Conservation (phyloP, 1,140 invertebrate species). For the Agrilus planipennis region DNA sequence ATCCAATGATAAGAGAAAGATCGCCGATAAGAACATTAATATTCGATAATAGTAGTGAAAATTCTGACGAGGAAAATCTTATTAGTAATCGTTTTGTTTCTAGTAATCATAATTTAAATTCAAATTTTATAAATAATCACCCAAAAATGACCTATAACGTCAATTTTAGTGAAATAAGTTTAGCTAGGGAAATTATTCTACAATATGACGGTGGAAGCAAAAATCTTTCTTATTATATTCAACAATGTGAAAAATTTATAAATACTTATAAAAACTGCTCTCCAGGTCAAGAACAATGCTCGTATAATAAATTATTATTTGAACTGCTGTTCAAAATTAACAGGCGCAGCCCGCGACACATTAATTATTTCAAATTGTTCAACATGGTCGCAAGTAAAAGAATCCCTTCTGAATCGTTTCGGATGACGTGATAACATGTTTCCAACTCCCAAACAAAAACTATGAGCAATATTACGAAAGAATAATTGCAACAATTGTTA, state of each 20-base stretch:
- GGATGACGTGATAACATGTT: conserved; percentile 10
- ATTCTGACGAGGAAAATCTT: too few species aligned
- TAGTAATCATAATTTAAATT: too few species aligned
- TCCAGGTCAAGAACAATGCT: conserved; percentile 7
- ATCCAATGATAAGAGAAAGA: too few species aligned
- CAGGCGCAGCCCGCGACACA: conserved; percentile 9
- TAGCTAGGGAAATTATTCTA: conserved; percentile 7
- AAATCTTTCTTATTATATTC: conserved; percentile 3
- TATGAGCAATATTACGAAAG: conserved; percentile 5
- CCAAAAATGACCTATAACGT: too few species aligned
- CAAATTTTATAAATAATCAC: too few species aligned
- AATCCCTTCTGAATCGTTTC: background rate
- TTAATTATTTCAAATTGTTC: conserved; percentile 11
- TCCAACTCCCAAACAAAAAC: conserved; percentile 5
- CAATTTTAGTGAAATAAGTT: conserved; percentile 7
- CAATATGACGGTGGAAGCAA: conserved; percentile 6
- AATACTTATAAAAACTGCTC: background rate
- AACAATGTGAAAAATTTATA: conserved; percentile 8
- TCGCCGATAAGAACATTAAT: too few species aligned
- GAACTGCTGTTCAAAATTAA: conserved; percentile 10
- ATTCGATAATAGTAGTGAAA: too few species aligned
- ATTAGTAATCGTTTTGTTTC: too few species aligned
- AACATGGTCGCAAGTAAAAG: conserved; percentile 8
- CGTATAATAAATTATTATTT: conserved; percentile 6
- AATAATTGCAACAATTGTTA: conserved; percentile 8